Evolutionary conservation across 2,113 vertebrate genomes (phyloP).

Genomic region (Vanacampus margaritifer): DNA sequence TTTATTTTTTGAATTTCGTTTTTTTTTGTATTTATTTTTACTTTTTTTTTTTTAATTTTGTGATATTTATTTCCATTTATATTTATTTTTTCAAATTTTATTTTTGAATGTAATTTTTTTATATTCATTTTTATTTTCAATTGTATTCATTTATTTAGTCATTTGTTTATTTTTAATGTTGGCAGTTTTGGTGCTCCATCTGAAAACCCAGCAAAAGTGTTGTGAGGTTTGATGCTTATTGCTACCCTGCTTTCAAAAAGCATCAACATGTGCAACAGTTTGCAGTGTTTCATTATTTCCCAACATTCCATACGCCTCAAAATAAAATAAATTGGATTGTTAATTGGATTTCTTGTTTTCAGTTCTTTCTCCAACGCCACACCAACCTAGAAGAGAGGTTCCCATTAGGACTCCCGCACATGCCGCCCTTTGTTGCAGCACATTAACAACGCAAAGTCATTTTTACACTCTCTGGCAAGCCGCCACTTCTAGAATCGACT

Average conservation of each 20-base stretch:
- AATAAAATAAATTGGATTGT: neutral
- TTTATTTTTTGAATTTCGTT: no score
- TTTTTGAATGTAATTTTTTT: no score
- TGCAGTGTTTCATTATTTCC: neutral
- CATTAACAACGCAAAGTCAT: constrained; percentile 47
- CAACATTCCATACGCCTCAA: neutral
- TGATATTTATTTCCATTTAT: no score
- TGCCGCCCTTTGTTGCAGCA: constrained; percentile 33
- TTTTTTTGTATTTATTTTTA: no score
- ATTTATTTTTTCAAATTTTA: no score
- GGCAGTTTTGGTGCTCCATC: no score
- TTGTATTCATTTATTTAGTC: no score
- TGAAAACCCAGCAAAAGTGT: neutral
- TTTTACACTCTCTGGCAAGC: constrained; percentile 18
- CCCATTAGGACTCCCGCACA: neutral
- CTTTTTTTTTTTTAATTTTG: no score
- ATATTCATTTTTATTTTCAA: no score
- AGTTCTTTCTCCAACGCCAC: neutral
- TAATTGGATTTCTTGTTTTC: neutral
- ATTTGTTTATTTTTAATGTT: no score
- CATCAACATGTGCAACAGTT: neutral
- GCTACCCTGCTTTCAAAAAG: neutral
- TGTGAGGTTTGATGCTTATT: no score
- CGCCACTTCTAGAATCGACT: constrained; percentile 10
- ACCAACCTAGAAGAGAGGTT: neutral